Evolutionary conservation across 1,140 invertebrate species (phyloP).

Genomic region (Drosophila mauritiana): DNA sequence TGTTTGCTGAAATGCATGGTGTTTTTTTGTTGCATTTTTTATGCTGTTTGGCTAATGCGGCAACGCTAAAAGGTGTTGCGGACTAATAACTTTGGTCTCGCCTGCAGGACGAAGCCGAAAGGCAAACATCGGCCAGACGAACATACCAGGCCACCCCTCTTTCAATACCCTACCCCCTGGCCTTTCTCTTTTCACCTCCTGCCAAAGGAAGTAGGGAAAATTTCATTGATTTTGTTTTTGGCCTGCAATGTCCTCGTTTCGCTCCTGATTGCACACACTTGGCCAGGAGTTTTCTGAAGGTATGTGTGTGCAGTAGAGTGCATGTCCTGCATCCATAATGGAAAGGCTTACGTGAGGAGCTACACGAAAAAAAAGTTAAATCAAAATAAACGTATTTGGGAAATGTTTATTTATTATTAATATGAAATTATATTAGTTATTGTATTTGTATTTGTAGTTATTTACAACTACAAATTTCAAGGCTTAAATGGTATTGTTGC

Average conservation of each 20-base stretch:
- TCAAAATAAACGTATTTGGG: neutral
- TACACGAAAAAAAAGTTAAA: neutral
- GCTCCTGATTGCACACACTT: slow-evolving; percentile 41
- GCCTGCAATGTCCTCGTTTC: slow-evolving; percentile 69
- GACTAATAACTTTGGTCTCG: slow-evolving; percentile 73
- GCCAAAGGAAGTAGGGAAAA: slow-evolving; percentile 74
- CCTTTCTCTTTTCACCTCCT: slow-evolving; percentile 9
- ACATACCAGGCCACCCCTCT: slow-evolving; percentile 21
- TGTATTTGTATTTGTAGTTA: too few species aligned
- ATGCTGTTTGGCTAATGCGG: slow-evolving; percentile 31
- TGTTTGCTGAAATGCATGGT: slow-evolving; percentile 55
- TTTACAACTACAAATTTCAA: too few species aligned
- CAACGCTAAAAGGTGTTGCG: slow-evolving; percentile 66
- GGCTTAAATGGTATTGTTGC: too few species aligned
- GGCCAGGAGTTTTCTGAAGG: slow-evolving; percentile 2
- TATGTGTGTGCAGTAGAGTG: slow-evolving; percentile 7
- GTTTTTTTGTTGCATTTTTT: slow-evolving; percentile 6
- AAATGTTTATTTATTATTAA: too few species aligned
- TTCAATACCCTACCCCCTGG: neutral
- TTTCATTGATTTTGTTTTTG: slow-evolving; percentile 78
- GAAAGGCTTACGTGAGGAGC: slow-evolving; percentile 53
- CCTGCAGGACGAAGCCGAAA: slow-evolving; percentile 53
- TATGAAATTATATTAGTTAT: too few species aligned
- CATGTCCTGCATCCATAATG: slow-evolving; percentile 50
- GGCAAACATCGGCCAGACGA: slow-evolving; percentile 55